A percentile compares a stretch with the other conserved stretches of the same genome.
phyloP scores from a whole-genome alignment of 2,113 vertebrate genomes.

The Telmatochromis brachygnathus region DNA sequence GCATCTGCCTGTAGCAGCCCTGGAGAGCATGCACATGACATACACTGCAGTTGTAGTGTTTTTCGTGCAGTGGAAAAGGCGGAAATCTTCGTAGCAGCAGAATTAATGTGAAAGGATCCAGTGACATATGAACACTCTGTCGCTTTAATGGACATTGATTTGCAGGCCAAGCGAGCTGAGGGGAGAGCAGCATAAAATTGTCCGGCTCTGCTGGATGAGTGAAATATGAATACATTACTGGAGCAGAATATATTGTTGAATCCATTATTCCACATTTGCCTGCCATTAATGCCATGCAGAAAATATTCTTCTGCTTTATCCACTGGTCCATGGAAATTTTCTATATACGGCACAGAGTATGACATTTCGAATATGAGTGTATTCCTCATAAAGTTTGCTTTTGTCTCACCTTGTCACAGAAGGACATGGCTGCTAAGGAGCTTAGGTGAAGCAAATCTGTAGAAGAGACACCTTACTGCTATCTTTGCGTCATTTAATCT shows the following conservation, averaged over 20 bases:
- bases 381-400: neutral
- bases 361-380: neutral
- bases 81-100: neutral
- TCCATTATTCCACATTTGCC: conserved; percentile 39
- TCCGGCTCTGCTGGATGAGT: conserved; percentile 8
- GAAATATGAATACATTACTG: conserved; percentile 47
- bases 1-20: conserved; percentile 35
- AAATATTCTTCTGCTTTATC: conserved; percentile 11
- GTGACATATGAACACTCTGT: conserved; percentile 35
- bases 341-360: neutral
- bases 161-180: conserved; percentile 24
- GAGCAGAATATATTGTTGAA: neutral
- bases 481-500: neutral
- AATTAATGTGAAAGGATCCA: conserved; percentile 34
- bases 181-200: conserved; percentile 30
- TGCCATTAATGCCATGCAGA: conserved; percentile 28
- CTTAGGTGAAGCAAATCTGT: neutral
- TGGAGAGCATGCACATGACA: neutral
- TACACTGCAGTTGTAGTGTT: neutral
- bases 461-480: neutral
- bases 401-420: neutral
- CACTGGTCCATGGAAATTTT: neutral
- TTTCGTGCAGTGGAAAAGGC: neutral
- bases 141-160: conserved; percentile 66
- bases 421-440: neutral